Evolutionary conservation across 1,140 invertebrate genomes (phyloP), one percentile per base, ranked within the genome.

Genomic region (Kradibia gibbosae): DNA sequence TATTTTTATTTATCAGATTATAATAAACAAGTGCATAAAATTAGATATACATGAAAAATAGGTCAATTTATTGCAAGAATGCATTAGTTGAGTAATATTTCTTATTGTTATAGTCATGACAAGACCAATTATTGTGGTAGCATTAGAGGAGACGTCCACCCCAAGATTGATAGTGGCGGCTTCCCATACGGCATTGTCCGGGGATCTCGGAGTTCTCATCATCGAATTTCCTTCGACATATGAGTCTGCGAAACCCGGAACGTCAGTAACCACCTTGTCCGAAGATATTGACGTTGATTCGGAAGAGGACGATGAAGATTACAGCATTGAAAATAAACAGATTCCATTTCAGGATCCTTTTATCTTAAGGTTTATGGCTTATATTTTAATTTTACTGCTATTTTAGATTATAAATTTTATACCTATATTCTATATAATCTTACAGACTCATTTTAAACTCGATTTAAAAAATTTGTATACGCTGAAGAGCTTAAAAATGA

Each of bases 131-230:
- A 22, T 67, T 8, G 11, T 36, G 10, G 65, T 86, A 82, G 84
- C 86, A 57, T 85, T 83, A 77, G 86, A 88, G 71, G 87, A 88
- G 34, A 83, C 81, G 10, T 81, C 81, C 50, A 78, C 83, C 20
- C 85, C 90, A 20, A 86, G 86, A 83, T 84, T 91, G 11, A 83
- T 90, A 75, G 87, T 89, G 39, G 87, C 90, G 17, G 84, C 93
- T 25, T 92, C 92, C n/a, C 93, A 94, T 81, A 93, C 93, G 17
- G 94, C 94, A 13, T 88, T 95, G 78, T 94, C 94, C 62, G 94
- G 94, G 42, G 94, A 95, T 84, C 91, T 95, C 28, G 92, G 92
- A 74, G 91, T 94, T 65, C 89, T 91, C 81, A 92, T 94, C 53
- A 78, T 89, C 42, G 87, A 88, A 57, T 85, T 88, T 71, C 83